Conservation (phyloP, 2,797 vertebrate genomes). For the Huso huso region DNA sequence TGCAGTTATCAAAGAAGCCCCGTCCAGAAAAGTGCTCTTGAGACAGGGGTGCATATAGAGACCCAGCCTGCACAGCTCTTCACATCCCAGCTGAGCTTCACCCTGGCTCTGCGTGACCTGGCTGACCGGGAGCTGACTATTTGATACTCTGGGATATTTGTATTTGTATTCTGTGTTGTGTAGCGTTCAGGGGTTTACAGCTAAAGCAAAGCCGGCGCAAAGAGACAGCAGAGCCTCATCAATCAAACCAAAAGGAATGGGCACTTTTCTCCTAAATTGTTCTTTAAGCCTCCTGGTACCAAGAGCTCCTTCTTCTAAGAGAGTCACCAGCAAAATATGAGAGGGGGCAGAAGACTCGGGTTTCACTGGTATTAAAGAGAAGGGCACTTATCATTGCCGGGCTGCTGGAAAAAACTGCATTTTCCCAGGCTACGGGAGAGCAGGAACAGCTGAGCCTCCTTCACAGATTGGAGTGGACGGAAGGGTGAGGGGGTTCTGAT, state of each 20-base stretch:
- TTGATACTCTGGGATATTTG: too few species aligned
- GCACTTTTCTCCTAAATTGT: background rate
- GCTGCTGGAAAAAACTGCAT: constrained; percentile 18
- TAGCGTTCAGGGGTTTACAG: too few species aligned
- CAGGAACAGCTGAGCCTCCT: constrained; percentile 67
- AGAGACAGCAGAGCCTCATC: background rate
- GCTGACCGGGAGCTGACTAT: too few species aligned
- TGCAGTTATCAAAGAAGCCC: too few species aligned
- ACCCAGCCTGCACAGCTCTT: too few species aligned
- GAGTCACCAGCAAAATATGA: background rate
- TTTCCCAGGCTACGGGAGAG: constrained; percentile 73
- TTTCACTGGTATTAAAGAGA: constrained; percentile 46
- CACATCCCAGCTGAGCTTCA: too few species aligned
- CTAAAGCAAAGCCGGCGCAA: too few species aligned
- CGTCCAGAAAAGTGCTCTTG: too few species aligned
- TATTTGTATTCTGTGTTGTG: too few species aligned
- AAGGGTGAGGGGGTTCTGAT: constrained; percentile 47
- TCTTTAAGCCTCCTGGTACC: constrained; percentile 1
- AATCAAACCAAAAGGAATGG: background rate
- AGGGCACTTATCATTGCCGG: constrained; percentile 18
- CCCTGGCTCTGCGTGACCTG: too few species aligned
- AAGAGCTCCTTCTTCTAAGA: background rate
- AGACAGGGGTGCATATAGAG: too few species aligned
- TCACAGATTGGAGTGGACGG: constrained; percentile 10
- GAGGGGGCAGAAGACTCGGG: constrained; percentile 29